Base-by-base conservation (phyloP, 2,888 invertebrate genomes). In the Eupithecia pulchellata region DNA sequence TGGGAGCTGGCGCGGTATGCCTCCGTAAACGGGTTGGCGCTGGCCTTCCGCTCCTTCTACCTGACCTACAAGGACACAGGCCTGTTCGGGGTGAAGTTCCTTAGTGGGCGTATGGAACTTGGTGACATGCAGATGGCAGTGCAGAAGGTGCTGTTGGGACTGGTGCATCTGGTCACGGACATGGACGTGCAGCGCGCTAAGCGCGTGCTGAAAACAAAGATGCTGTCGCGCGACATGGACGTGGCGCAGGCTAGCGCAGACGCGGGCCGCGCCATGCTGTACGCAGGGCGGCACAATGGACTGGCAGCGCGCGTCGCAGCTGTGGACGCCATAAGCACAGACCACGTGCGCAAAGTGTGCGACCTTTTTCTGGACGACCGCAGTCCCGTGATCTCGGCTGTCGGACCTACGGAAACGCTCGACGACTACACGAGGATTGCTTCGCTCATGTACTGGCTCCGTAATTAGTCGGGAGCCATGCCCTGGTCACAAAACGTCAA, bases 351-450 rank as follows among this genome's bases (percentile, higher is more conserved):
- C 17, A 11, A 17, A 6, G 29, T 75, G 80, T 1, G 91, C 93
- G 68, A 86, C 94, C 6, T 91, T 90, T 1, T 78, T 74, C 36
- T 95, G 34, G 94, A 94, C 72, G 89, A 94, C 76, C 89, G 84
- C 69, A 90, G 89, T 71, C 94, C 93, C 0, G 93, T 80, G 1
- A 84, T 95, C 8, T 87, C 89, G 8, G 94, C 87, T 0, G 78
- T 93, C 0, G 95, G 95, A 0, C 91, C 92, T 0, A 82, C 89
- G 0, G 95, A 95, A 76, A 80, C 81, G 34, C 65, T 95, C 20
- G 88, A 91, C 0, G 91, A 93, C 8, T 95, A 94, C 75, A 81
- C 64, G 32, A 84, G 91, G 47, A 83, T 89, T 30, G 82, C 90
- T 65, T 77, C 88, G 52, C 86, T 86, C 17, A 89, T 80, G 82